Percentiles rank a stretch among this genome's conserved stretches.
Conservation (phyloP, 2,888 invertebrate species). For the Caenorhabditis sp. region DNA sequence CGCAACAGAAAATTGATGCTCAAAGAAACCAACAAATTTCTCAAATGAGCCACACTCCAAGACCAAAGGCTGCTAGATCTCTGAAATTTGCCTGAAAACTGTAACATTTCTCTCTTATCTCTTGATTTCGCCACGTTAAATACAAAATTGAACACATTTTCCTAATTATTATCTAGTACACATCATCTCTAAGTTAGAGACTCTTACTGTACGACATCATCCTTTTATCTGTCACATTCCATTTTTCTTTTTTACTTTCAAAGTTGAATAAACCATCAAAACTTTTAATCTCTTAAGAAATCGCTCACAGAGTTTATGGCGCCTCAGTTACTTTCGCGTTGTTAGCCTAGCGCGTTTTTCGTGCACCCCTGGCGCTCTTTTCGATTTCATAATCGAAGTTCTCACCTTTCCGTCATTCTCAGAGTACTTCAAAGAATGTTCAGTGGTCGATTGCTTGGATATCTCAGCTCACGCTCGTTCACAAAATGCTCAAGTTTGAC, state of each 20-base stretch:
- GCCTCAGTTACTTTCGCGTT: not conserved
- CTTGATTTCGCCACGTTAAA: not conserved
- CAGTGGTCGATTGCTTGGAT: slow-evolving; percentile 25
- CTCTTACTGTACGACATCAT: not conserved
- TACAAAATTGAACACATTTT: not conserved
- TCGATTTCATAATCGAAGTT: not conserved
- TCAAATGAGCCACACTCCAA: slow-evolving; percentile 36
- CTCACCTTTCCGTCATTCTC: not conserved
- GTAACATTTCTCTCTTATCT: slow-evolving; percentile 1
- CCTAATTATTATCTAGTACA: not conserved
- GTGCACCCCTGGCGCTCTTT: slow-evolving; percentile 11
- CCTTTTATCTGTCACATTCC: slow-evolving; percentile 1
- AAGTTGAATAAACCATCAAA: slow-evolving; percentile 5
- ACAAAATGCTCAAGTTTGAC: slow-evolving; percentile 48
- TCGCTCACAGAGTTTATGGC: not conserved
- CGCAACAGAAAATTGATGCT: slow-evolving; percentile 6
- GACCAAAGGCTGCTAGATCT: slow-evolving; percentile 55
- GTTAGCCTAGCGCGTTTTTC: not conserved
- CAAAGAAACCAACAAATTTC: slow-evolving; percentile 29
- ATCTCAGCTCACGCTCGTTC: slow-evolving; percentile 50
- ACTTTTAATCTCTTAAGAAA: not conserved
- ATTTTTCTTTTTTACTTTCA: not conserved
- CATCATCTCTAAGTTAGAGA: not conserved
- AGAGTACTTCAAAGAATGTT: slow-evolving; percentile 39
- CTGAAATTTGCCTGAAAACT: slow-evolving; percentile 38